phyloP scores from a whole-genome alignment of 2,797 vertebrate genomes.

The Phrynocephalus vlangalii region DNA sequence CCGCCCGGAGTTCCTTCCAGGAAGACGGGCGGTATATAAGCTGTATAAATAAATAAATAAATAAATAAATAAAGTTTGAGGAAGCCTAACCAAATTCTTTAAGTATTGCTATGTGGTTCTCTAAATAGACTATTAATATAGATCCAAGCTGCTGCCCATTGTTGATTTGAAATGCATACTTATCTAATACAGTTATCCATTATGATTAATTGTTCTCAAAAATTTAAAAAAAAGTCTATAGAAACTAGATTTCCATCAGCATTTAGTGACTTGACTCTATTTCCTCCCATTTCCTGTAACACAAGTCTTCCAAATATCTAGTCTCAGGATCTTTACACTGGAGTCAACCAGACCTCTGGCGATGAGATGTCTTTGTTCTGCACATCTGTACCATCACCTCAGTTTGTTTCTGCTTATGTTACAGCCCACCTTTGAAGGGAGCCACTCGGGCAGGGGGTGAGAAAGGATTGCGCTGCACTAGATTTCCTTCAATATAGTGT shows the following conservation, averaged over 20 bases:
- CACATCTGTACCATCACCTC: background rate
- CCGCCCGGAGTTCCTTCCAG: no score
- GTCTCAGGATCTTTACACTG: background rate
- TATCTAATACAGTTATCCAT: background rate
- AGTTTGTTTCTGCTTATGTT: conserved; percentile 5
- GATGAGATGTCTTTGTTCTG: no score
- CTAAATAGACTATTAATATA: conserved; percentile 3
- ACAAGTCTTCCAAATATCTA: conserved; percentile 6
- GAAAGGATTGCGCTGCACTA: conserved; percentile 4
- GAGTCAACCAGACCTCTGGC: no score
- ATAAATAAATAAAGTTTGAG: no score
- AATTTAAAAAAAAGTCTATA: no score
- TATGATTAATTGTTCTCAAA: no score
- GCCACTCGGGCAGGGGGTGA: background rate
- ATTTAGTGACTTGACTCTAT: background rate
- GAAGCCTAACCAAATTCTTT: background rate
- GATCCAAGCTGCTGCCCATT: background rate
- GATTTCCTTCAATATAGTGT: background rate
- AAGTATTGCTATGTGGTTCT: background rate
- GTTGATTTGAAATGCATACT: background rate
- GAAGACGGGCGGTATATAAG: no score
- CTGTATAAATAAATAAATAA: no score
- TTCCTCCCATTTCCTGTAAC: background rate
- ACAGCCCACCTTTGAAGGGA: background rate
- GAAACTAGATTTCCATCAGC: background rate